These are phyloP conservation scores for Tragelaphus strepsiceros DNA, from an alignment of 2,113 vertebrate species.

Conservation along the genomic window DNA sequence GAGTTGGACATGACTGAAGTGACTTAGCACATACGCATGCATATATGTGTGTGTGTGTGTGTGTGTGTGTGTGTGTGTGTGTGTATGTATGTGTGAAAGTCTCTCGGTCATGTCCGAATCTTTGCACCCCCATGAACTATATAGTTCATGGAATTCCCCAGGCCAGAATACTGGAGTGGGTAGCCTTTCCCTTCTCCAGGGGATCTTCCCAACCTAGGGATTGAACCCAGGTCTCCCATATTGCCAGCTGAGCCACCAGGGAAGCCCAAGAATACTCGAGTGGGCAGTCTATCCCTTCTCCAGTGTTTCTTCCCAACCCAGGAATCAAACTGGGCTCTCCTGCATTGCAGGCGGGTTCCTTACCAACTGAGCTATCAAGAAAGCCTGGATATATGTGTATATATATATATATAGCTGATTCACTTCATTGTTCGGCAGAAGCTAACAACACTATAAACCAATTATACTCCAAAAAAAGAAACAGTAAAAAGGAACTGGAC, in stretches of 20 bases:
- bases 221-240: not conserved
- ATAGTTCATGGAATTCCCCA: not conserved
- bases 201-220: not conserved
- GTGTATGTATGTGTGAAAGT: not conserved
- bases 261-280: not conserved
- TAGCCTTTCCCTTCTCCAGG: not conserved
- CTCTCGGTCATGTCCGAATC: fast-evolving
- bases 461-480: not conserved
- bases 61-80: fast-evolving
- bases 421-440: not conserved
- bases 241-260: not conserved
- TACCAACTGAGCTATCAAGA: not conserved
- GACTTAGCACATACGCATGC: no score
- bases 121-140: not conserved
- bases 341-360: not conserved
- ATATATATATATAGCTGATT: not conserved
- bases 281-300: not conserved
- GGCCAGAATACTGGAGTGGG: not conserved
- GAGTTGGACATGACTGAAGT: no score
- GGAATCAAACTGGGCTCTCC: not conserved
- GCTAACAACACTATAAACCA: not conserved
- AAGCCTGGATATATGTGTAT: not conserved
- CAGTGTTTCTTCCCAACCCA: not conserved
- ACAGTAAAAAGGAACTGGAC: not conserved
- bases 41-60: not conserved